Evolutionary conservation across 1,140 invertebrate genomes (phyloP).

Genomic region (Formica selysi): DNA sequence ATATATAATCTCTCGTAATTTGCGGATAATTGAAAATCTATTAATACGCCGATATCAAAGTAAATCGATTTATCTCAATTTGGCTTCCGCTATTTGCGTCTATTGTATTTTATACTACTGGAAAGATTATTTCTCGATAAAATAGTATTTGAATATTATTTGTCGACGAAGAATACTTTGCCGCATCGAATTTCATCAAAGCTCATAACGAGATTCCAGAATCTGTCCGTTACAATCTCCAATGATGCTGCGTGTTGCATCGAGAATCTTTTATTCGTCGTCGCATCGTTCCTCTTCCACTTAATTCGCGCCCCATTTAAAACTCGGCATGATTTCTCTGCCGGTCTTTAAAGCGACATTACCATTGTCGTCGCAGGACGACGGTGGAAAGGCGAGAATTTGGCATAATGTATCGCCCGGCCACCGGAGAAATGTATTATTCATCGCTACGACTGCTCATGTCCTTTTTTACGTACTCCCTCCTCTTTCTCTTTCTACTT

Average conservation of each 20-base stretch:
- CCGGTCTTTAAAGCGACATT: slow-evolving; percentile 50
- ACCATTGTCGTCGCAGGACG: slow-evolving; percentile 34
- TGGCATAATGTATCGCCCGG: slow-evolving; percentile 79
- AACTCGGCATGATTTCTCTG: slow-evolving; percentile 53
- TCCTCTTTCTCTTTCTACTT: background rate
- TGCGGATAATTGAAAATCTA: too few species aligned
- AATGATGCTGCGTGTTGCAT: background rate
- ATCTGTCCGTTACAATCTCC: background rate
- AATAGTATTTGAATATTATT: background rate
- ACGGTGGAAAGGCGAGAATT: slow-evolving; percentile 46
- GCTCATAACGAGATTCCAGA: background rate
- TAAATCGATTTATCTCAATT: background rate
- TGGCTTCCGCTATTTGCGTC: background rate
- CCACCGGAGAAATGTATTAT: slow-evolving; percentile 81
- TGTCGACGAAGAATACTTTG: background rate
- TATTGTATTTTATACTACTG: background rate
- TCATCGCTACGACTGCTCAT: slow-evolving; percentile 72
- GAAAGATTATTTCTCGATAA: background rate
- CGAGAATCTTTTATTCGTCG: slow-evolving; percentile 37
- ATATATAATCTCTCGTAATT: too few species aligned
- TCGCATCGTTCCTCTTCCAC: slow-evolving; percentile 21
- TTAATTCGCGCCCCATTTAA: slow-evolving; percentile 61
- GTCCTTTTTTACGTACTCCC: background rate
- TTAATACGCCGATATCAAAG: background rate
- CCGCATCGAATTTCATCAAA: background rate